Conservation (phyloP, 1,140 invertebrate genomes). For the Diorhabda sublineata region DNA sequence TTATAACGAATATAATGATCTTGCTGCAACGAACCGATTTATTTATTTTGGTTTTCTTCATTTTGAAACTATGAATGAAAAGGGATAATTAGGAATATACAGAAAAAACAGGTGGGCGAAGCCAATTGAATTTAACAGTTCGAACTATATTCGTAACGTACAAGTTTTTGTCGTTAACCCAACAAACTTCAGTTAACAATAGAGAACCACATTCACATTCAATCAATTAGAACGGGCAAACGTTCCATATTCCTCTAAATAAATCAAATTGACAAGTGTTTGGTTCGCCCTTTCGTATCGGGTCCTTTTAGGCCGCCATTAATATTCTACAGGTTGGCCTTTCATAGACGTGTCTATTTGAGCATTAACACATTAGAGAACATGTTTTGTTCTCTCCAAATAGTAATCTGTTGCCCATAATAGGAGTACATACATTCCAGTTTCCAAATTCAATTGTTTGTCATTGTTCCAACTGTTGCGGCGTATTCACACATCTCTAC, state of each 20-base stretch:
- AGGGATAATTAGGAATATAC: too few species aligned
- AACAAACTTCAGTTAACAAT: background rate
- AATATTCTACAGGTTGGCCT: slow-evolving; percentile 39
- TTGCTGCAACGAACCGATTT: too few species aligned
- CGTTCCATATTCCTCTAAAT: slow-evolving; percentile 8
- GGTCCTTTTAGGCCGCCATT: slow-evolving; percentile 31
- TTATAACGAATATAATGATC: too few species aligned
- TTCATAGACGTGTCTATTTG: slow-evolving; percentile 34
- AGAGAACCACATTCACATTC: slow-evolving; percentile 7
- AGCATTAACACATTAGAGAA: slow-evolving; percentile 35
- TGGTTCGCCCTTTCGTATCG: slow-evolving; percentile 6
- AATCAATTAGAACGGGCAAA: slow-evolving; percentile 9
- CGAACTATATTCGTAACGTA: background rate
- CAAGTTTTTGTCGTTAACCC: slow-evolving; percentile 1
- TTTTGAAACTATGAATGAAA: too few species aligned
- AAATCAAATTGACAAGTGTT: slow-evolving; percentile 20
- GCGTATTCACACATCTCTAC: slow-evolving; percentile 13
- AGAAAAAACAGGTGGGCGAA: background rate
- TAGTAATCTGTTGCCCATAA: slow-evolving; percentile 40
- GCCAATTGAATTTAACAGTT: background rate
- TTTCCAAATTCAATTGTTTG: slow-evolving; percentile 35
- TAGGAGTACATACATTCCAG: slow-evolving; percentile 33
- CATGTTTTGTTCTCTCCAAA: slow-evolving; percentile 41
- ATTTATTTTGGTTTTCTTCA: too few species aligned
- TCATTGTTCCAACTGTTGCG: slow-evolving; percentile 26